A percentile compares a stretch with the other conserved stretches of the same genome.
Evolutionary conservation across 1,140 invertebrate genomes (phyloP).

Genomic region (Neuroterus valhalla): DNA sequence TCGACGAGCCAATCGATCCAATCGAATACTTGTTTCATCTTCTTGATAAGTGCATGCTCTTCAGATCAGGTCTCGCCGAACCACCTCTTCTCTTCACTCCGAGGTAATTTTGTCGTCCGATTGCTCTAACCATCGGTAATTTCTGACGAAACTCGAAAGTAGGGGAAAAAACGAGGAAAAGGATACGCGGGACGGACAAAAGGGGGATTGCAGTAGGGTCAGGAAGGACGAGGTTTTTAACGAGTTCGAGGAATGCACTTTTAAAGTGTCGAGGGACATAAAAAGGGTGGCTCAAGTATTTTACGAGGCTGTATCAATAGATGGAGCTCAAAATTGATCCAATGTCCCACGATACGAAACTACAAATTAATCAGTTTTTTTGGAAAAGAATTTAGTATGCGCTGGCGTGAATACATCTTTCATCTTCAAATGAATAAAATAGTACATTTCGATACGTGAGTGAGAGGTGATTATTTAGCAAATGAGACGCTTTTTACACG

Average conservation of each 20-base stretch:
- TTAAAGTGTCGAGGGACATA: constrained; percentile 36
- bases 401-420: no score
- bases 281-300: constrained; percentile 5
- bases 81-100: constrained; percentile 71
- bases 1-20: constrained; percentile 69
- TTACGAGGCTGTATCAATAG: no score
- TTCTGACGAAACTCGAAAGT: constrained; percentile 27
- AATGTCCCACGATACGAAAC: no score
- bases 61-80: constrained; percentile 67
- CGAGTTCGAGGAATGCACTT: constrained; percentile 50
- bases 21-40: constrained; percentile 72
- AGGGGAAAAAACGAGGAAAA: constrained; percentile 29
- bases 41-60: constrained; percentile 73
- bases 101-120: constrained; percentile 50
- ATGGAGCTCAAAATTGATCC: no score
- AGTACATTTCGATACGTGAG: no score
- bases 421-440: no score
- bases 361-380: no score
- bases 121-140: constrained; percentile 34
- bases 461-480: no score
- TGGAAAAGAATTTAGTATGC: no score
- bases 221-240: constrained; percentile 45
- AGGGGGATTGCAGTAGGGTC: no score
- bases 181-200: constrained; percentile 33
- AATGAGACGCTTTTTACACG: no score